Conservation (phyloP, 1,140 invertebrate species). For the Bombus fervidus region DNA sequence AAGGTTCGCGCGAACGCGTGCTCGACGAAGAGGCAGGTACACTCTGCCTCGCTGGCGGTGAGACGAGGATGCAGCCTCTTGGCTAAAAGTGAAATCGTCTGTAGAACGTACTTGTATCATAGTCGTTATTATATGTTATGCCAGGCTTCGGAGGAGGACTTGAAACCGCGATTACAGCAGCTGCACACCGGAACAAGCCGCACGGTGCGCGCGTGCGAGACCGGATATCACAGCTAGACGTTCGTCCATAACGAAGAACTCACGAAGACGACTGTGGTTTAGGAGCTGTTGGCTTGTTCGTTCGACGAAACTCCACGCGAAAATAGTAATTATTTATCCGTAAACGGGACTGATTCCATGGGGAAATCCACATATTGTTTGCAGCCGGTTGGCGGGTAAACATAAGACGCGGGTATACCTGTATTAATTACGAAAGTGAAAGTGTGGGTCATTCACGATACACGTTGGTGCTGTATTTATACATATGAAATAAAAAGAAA, state of each 20-base stretch:
- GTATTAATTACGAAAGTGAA: conserved; percentile 74
- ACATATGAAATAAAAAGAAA: conserved; percentile 64
- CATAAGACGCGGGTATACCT: conserved; percentile 31
- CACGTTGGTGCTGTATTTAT: neutral
- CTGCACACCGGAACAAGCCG: conserved; percentile 33
- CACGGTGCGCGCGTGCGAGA: neutral
- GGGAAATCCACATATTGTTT: conserved; percentile 42
- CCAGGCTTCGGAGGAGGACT: conserved; percentile 22
- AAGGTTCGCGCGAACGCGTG: neutral
- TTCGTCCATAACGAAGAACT: neutral
- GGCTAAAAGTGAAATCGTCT: conserved; percentile 75
- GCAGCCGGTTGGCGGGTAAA: conserved; percentile 24
- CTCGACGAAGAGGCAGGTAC: conserved; percentile 7
- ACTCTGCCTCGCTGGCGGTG: neutral
- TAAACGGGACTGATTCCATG: neutral
- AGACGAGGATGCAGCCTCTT: conserved; percentile 55
- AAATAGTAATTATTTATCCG: neutral
- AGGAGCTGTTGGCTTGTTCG: no score
- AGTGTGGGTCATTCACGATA: conserved; percentile 72
- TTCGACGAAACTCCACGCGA: neutral
- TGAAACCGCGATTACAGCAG: conserved; percentile 31
- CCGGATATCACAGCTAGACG: conserved; percentile 26
- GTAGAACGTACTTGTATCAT: conserved; percentile 58
- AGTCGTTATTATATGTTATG: conserved; percentile 67
- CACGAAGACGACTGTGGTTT: neutral